Percentiles rank a stretch among this genome's conserved stretches.
These are phyloP conservation scores for Anser cygnoides DNA, from an alignment of 2,113 vertebrate genomes.

Conservation along the genomic window DNA sequence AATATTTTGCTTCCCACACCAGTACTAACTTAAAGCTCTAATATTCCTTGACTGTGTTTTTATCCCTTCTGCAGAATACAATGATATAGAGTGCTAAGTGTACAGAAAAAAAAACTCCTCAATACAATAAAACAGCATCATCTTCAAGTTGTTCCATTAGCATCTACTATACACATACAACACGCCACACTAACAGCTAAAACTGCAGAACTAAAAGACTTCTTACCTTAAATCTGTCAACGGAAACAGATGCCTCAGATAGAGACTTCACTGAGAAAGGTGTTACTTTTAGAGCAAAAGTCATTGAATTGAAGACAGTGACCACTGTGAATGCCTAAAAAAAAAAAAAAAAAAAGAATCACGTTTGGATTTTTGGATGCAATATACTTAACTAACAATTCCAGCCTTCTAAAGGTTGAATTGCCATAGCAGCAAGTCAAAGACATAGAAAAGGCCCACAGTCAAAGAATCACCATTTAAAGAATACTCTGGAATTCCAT, in stretches of 20 bases:
- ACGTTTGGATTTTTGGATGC: not conserved
- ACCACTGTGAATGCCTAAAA: conserved; percentile 93
- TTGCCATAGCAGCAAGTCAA: not conserved
- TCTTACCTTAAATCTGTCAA: conserved; percentile 91
- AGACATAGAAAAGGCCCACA: not conserved
- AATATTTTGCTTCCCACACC: not conserved
- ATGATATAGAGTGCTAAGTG: not conserved
- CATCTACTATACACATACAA: not conserved
- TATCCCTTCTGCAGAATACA: not conserved
- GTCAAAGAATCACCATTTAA: not conserved
- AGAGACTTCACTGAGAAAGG: conserved; percentile 93
- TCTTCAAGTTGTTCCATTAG: not conserved
- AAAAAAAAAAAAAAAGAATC: not conserved
- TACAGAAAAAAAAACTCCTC: not conserved
- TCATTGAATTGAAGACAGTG: conserved; percentile 96
- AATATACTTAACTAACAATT: not conserved
- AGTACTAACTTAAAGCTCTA: not conserved
- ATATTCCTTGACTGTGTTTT: not conserved
- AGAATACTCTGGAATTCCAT: not conserved
- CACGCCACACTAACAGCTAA: not conserved
- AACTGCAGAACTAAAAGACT: not conserved
- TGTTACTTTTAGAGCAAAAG: conserved; percentile 94
- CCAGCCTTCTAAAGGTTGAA: not conserved
- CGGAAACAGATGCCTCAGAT: conserved; percentile 89
- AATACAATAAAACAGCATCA: not conserved